Percentiles rank a stretch among this genome's conserved stretches.
phyloP scores from a whole-genome alignment of 2,888 invertebrate species.

The Druceiella hillmani region DNA sequence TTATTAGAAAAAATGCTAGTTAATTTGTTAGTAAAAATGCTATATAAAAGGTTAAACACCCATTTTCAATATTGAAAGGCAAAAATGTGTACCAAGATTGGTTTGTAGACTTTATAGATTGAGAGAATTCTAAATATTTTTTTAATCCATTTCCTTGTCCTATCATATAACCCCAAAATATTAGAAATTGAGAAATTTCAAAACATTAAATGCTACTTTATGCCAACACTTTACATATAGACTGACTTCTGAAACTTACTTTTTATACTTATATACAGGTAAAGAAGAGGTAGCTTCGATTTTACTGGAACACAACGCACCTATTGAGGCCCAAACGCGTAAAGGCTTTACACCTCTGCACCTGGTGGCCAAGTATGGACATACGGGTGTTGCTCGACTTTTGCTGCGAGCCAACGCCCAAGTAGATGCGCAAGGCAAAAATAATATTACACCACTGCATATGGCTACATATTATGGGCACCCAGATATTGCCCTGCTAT shows the following conservation, averaged over 20 bases:
- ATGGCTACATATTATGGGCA: slow-evolving; percentile 97
- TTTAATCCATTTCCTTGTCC: too few relatives aligned
- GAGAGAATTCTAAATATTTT: too few relatives aligned
- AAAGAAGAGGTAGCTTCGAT: slow-evolving; percentile 88
- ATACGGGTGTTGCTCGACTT: slow-evolving; percentile 80
- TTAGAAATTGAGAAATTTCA: too few relatives aligned
- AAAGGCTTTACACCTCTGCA: slow-evolving; percentile 97
- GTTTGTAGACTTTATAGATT: too few relatives aligned
- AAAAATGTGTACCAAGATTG: too few relatives aligned
- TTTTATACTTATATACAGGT: slow-evolving; percentile 29
- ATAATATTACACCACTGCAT: slow-evolving; percentile 92
- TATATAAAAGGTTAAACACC: too few relatives aligned
- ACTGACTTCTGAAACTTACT: not conserved
- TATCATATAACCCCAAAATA: too few relatives aligned
- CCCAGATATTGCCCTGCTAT: slow-evolving; percentile 79
- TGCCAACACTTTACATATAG: too few relatives aligned
- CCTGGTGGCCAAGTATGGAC: slow-evolving; percentile 96
- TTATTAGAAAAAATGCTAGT: too few relatives aligned
- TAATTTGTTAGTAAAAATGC: too few relatives aligned
- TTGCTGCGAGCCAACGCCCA: slow-evolving; percentile 83
- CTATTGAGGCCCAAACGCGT: slow-evolving; percentile 86
- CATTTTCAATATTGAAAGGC: too few relatives aligned
- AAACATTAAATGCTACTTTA: too few relatives aligned
- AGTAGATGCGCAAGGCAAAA: slow-evolving; percentile 87
- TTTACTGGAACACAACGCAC: slow-evolving; percentile 86